phyloP scores from a whole-genome alignment of 2,888 invertebrate species.

The Epinotia ramella region DNA sequence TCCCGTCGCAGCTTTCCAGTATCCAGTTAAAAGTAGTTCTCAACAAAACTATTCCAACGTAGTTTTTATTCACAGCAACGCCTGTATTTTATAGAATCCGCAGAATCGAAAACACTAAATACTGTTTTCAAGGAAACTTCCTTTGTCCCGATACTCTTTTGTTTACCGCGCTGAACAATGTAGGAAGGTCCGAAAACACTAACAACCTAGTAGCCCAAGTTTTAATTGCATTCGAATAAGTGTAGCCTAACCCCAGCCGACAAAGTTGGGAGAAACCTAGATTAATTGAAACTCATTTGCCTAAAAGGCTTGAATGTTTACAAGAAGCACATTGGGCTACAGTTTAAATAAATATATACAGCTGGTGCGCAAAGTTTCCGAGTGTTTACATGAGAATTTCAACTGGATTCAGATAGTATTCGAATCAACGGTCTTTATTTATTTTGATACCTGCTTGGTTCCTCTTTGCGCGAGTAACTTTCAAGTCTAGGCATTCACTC shows the following conservation, averaged over 20 bases:
- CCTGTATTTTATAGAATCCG: constrained; percentile 64
- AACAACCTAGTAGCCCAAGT: constrained; percentile 73
- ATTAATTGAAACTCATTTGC: constrained; percentile 60
- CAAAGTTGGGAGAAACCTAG: constrained; percentile 54
- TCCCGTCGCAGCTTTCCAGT: constrained; percentile 41
- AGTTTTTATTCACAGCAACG: constrained; percentile 66
- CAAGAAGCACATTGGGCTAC: constrained; percentile 36
- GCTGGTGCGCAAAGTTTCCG: background rate
- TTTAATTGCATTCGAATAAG: constrained; percentile 79
- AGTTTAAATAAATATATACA: constrained; percentile 28
- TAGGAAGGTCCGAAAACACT: constrained; percentile 75
- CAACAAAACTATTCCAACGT: constrained; percentile 60
- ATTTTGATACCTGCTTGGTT: background rate
- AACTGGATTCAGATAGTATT: constrained; percentile 14
- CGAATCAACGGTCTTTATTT: constrained; percentile 1
- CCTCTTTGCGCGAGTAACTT: constrained; percentile 6
- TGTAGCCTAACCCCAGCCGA: constrained; percentile 59
- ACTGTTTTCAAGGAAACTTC: constrained; percentile 72
- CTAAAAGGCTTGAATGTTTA: constrained; percentile 58
- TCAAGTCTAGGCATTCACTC: background rate
- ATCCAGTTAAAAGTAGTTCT: constrained; percentile 58
- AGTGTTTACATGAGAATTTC: constrained; percentile 25
- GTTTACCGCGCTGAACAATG: constrained; percentile 74
- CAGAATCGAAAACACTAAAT: constrained; percentile 69
- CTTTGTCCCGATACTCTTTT: constrained; percentile 74